These are phyloP conservation scores for Octonoba sinensis DNA, from an alignment of 2,888 invertebrate genomes.

Conservation along the genomic window DNA sequence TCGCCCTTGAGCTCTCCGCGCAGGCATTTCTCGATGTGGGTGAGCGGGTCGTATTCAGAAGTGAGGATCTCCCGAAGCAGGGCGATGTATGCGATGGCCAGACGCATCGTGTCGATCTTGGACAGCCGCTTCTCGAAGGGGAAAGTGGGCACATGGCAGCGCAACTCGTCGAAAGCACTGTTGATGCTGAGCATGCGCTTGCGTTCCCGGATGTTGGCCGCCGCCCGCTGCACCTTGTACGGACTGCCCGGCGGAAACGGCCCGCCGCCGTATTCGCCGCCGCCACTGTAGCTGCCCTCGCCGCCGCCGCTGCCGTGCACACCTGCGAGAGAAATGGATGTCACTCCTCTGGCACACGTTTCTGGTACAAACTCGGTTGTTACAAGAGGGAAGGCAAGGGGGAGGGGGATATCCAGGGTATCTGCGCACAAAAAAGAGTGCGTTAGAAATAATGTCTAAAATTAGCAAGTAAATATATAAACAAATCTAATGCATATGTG, in stretches of 20 bases:
- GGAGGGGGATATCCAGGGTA: too few relatives aligned
- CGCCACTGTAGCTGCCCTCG: not conserved
- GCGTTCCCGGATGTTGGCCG: constrained; percentile 95
- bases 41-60: constrained; percentile 90
- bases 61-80: constrained; percentile 89
- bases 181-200: constrained; percentile 88
- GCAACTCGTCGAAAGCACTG: constrained; percentile 98
- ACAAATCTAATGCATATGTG: too few relatives aligned
- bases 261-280: constrained; percentile 5
- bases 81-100: constrained; percentile 98
- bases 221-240: constrained; percentile 90
- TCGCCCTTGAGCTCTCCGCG: constrained; percentile 87
- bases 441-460: too few relatives aligned
- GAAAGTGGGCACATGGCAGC: constrained; percentile 98
- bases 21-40: constrained; percentile 92
- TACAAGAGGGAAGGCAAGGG: too few relatives aligned
- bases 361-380: too few relatives aligned
- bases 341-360: too few relatives aligned
- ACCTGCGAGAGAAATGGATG: constrained; percentile 16
- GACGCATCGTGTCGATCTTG: constrained; percentile 96
- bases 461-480: too few relatives aligned
- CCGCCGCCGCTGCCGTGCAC: constrained; percentile 19
- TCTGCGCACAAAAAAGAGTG: too few relatives aligned
- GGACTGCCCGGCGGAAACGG: constrained; percentile 74
- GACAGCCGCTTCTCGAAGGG: constrained; percentile 98